Evolutionary conservation across 2,113 vertebrate genomes (phyloP).

Genomic region (Chionodraco myersi): DNA sequence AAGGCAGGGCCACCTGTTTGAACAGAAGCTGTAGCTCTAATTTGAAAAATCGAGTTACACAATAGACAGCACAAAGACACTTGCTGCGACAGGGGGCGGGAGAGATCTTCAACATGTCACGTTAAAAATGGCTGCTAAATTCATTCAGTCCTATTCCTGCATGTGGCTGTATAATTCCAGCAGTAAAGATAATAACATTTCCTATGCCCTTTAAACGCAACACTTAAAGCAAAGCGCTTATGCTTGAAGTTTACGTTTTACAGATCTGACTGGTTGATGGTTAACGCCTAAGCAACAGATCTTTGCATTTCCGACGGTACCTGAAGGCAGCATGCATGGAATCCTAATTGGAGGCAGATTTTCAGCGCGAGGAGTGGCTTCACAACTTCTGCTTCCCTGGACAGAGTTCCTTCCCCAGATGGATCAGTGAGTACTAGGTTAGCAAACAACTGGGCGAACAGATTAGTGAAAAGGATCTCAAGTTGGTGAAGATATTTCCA

Average conservation of each 20-base stretch:
- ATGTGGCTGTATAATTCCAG: too few species aligned
- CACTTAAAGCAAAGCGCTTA: not conserved
- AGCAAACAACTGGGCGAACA: not conserved
- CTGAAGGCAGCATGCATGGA: slow-evolving; percentile 56
- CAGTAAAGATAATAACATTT: not conserved
- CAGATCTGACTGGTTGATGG: not conserved
- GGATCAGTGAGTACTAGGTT: not conserved
- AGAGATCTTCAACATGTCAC: slow-evolving; percentile 9
- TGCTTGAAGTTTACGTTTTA: too few species aligned
- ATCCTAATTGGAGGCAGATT: slow-evolving; percentile 75
- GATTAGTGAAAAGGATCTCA: not conserved
- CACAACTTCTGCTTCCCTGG: slow-evolving; percentile 34
- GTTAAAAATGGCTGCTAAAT: too few species aligned
- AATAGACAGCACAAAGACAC: not conserved
- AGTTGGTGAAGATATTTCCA: not conserved
- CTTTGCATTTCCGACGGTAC: slow-evolving; percentile 30
- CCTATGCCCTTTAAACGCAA: not conserved
- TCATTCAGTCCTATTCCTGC: too few species aligned
- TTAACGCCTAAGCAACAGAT: too few species aligned
- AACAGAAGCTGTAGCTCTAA: not conserved
- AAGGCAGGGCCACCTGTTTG: not conserved
- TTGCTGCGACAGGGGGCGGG: slow-evolving; percentile 48
- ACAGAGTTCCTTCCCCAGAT: slow-evolving; percentile 31
- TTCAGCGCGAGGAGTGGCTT: slow-evolving; percentile 63
- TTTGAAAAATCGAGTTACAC: not conserved